phyloP scores from a whole-genome alignment of 2,797 vertebrate species.

The Propithecus perrieri region DNA sequence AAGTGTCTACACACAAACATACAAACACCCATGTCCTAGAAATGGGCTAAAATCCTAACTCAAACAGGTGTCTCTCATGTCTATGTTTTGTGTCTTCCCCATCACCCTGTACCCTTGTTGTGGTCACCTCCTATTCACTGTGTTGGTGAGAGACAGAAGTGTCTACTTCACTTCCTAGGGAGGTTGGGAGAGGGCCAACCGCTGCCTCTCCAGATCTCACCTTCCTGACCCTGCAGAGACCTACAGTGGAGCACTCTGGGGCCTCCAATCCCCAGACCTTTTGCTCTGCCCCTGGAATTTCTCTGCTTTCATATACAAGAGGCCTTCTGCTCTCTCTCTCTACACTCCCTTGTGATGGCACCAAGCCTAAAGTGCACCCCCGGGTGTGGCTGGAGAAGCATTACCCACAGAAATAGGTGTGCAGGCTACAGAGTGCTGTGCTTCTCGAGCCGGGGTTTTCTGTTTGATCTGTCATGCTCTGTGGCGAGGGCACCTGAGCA shows the following conservation, averaged over 20 bases:
- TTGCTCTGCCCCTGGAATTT: not conserved
- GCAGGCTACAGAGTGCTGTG: not conserved
- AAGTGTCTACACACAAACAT: not conserved
- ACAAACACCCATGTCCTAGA: not conserved
- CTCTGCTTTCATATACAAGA: not conserved
- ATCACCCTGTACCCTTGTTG: not conserved
- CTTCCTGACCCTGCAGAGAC: not conserved
- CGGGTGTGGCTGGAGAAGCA: not conserved
- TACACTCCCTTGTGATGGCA: not conserved
- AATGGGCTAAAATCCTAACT: not conserved
- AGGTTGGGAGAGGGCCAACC: not conserved
- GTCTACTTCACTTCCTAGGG: not conserved
- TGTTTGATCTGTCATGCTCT: not conserved
- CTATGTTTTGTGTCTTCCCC: not conserved
- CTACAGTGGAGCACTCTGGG: rapidly evolving
- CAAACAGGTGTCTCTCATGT: not conserved
- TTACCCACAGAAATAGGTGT: not conserved
- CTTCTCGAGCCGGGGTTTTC: not conserved
- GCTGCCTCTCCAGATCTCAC: not conserved
- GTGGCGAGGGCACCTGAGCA: not conserved
- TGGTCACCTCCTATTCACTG: not conserved
- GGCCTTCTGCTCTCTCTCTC: not conserved
- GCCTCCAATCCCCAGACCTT: not conserved
- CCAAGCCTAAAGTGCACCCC: not conserved
- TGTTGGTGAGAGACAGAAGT: not conserved